Percentiles rank a stretch among this genome's conserved stretches.
phyloP scores from a whole-genome alignment of 2,888 invertebrate genomes.

The Phania funesta region DNA sequence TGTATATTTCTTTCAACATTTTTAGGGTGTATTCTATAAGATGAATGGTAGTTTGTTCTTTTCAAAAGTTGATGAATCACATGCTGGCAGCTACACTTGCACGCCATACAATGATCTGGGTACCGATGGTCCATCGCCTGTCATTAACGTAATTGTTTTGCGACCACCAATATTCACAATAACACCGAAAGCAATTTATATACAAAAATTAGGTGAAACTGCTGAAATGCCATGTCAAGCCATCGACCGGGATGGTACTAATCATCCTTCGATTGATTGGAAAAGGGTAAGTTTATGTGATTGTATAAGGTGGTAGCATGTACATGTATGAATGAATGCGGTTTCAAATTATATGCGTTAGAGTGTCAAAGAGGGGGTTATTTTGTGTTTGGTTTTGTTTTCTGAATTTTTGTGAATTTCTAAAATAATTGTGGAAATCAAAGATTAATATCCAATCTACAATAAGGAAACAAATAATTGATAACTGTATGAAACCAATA shows the following conservation, averaged over 20 bases:
- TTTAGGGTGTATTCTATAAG: conserved; percentile 88
- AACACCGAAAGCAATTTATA: conserved; percentile 91
- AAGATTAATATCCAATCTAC: too few relatives aligned
- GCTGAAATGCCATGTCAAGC: conserved; percentile 92
- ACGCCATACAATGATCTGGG: conserved; percentile 95
- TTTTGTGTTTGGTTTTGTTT: not conserved
- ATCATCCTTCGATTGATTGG: conserved; percentile 86
- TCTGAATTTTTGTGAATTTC: not conserved
- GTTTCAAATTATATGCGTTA: not conserved
- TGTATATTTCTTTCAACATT: not conserved
- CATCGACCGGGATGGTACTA: conserved; percentile 85
- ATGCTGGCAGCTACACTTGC: conserved; percentile 94
- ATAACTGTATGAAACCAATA: too few relatives aligned
- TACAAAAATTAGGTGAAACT: conserved; percentile 89
- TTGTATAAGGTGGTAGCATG: not conserved
- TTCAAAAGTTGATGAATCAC: conserved; percentile 90
- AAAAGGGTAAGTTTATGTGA: conserved; percentile 82
- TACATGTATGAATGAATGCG: not conserved
- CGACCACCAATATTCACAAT: conserved; percentile 91
- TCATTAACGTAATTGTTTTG: conserved; percentile 91
- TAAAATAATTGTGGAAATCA: too few relatives aligned
- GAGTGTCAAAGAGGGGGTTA: not conserved
- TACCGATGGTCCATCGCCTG: conserved; percentile 90
- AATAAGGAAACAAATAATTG: too few relatives aligned
- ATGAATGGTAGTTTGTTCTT: conserved; percentile 92